Conservation (phyloP, 2,113 vertebrate genomes). For the Pomatorhinus ruficollis region DNA sequence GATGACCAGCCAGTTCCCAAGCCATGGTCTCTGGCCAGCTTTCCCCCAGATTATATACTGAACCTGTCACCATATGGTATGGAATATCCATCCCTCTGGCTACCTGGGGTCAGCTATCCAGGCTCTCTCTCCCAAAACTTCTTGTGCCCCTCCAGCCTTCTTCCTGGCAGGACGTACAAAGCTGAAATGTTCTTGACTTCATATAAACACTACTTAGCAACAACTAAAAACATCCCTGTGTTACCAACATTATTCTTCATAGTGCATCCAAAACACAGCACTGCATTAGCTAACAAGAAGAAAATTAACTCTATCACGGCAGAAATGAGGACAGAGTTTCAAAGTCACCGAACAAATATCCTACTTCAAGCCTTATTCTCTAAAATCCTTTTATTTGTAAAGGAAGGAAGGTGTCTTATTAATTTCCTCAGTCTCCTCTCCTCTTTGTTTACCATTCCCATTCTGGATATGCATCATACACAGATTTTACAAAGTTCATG, state of each 20-base stretch:
- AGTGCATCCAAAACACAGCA: neutral
- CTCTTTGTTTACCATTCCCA: neutral
- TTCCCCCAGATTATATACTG: neutral
- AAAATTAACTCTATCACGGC: neutral
- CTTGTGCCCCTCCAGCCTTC: neutral
- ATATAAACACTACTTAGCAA: neutral
- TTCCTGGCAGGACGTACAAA: neutral
- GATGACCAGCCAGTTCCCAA: neutral
- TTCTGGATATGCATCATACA: neutral
- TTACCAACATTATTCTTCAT: neutral
- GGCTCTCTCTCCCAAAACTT: neutral
- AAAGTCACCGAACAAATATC: neutral
- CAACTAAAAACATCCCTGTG: neutral
- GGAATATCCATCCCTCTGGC: neutral
- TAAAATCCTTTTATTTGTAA: neutral
- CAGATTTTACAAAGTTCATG: neutral
- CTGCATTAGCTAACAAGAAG: neutral
- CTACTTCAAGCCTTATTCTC: neutral
- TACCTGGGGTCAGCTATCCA: neutral
- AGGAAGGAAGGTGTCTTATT: neutral
- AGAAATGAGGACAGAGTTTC: neutral
- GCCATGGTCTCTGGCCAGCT: neutral
- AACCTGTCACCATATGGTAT: neutral
- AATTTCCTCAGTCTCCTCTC: rapidly evolving
- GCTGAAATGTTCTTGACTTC: neutral